These are phyloP conservation scores for Drosophila neonasuta DNA, from an alignment of 2,888 invertebrate species.

Conservation along the genomic window DNA sequence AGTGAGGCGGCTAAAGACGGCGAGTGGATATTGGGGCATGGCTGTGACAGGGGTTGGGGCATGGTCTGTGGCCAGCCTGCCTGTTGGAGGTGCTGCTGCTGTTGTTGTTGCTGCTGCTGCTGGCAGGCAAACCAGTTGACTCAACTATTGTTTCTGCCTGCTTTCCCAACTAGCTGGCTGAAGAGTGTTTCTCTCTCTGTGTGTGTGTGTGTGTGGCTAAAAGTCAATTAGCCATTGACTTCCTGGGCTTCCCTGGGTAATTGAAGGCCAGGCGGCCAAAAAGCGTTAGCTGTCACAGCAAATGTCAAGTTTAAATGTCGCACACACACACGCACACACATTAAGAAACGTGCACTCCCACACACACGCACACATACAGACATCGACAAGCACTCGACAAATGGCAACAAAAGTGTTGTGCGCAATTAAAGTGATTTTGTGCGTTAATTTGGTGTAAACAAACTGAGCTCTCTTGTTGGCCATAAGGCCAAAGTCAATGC, in stretches of 20 bases:
- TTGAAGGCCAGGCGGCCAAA: conserved; percentile 46
- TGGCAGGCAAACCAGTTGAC: conserved; percentile 61
- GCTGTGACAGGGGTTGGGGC: conserved; percentile 6
- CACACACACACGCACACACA: conserved; percentile 2
- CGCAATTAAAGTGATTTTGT: conserved; percentile 71
- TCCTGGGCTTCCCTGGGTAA: conserved; percentile 37
- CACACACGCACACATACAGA: not conserved
- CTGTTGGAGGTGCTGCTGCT: not conserved
- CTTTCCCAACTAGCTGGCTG: conserved; percentile 4
- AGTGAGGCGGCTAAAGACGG: conserved; percentile 30
- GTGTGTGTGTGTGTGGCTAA: conserved; percentile 14
- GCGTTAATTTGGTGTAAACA: conserved; percentile 69
- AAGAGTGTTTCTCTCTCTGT: conserved; percentile 3
- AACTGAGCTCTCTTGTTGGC: conserved; percentile 15
- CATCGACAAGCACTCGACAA: conserved; percentile 2
- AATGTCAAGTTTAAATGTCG: conserved; percentile 44
- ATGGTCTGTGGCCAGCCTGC: conserved; percentile 15
- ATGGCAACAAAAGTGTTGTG: conserved; percentile 22
- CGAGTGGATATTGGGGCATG: conserved; percentile 22
- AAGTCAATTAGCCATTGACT: conserved; percentile 40
- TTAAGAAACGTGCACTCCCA: not conserved
- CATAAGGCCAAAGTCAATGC: conserved; percentile 55
- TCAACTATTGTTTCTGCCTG: conserved; percentile 10
- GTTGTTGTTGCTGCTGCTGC: not conserved
- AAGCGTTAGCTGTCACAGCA: conserved; percentile 5